Percentiles rank a stretch among this genome's conserved stretches.
Conservation (phyloP, 2,888 invertebrate genomes). For the Caenorhabditis sp. region DNA sequence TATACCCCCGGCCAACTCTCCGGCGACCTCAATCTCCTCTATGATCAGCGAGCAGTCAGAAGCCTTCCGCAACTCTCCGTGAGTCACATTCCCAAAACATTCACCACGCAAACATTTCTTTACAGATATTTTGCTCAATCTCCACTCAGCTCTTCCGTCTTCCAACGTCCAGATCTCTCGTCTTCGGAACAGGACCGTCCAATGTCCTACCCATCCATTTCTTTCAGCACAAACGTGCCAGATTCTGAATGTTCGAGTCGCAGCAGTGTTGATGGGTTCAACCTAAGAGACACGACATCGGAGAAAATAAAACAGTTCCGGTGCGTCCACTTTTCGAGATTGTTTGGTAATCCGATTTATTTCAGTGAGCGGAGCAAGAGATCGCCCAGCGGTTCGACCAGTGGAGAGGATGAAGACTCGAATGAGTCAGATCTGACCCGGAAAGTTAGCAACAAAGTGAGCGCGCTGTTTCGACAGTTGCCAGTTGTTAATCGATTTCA, state of each 20-base stretch:
- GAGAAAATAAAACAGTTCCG: constrained; percentile 45
- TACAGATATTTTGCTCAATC: constrained; percentile 43
- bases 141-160: constrained; percentile 45
- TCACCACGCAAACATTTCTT: not conserved
- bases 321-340: not conserved
- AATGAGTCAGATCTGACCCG: constrained; percentile 13
- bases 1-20: constrained; percentile 48
- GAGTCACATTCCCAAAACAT: constrained; percentile 10
- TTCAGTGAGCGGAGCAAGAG: constrained; percentile 16
- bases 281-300: constrained; percentile 37
- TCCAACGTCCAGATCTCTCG: constrained; percentile 56
- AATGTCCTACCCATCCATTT: constrained; percentile 34
- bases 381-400: constrained; percentile 17
- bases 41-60: constrained; percentile 60
- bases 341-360: not conserved
- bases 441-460: constrained; percentile 31
- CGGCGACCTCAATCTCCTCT: constrained; percentile 61
- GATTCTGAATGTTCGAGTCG: constrained; percentile 66
- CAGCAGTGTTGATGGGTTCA: constrained; percentile 62
- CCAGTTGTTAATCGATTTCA: not conserved
- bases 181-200: constrained; percentile 20
- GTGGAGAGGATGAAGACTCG: constrained; percentile 23
- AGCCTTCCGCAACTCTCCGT: constrained; percentile 60
- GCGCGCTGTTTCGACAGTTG: not conserved
- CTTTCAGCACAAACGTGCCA: constrained; percentile 43